Evolutionary conservation across 2,888 invertebrate genomes (phyloP).

Genomic region (Andrena chrysosceles): DNA sequence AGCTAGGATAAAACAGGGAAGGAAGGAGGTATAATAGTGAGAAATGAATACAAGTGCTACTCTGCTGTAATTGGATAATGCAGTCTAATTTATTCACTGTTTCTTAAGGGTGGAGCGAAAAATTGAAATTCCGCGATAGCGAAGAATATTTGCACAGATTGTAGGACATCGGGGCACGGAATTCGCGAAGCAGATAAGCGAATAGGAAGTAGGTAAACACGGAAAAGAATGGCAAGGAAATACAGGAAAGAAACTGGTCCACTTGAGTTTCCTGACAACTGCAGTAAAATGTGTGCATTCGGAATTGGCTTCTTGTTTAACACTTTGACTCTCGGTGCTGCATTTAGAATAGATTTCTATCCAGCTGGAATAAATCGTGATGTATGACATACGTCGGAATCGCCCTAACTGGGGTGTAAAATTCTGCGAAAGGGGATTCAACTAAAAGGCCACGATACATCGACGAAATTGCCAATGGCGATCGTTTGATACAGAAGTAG

Average conservation of each 20-base stretch:
- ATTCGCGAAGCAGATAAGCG: slow-evolving; percentile 1
- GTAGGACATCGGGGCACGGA: not conserved
- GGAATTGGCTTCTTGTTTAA: not conserved
- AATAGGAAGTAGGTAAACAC: slow-evolving; percentile 1
- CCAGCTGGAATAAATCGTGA: not conserved
- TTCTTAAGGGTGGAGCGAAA: too few species aligned
- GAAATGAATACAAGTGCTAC: too few species aligned
- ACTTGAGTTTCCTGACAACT: slow-evolving; percentile 2
- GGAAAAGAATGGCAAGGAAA: slow-evolving; percentile 8
- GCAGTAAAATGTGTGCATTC: not conserved
- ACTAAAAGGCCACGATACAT: not conserved
- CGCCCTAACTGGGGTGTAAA: not conserved
- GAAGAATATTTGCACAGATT: not conserved
- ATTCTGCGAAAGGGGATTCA: not conserved
- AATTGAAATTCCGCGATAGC: not conserved
- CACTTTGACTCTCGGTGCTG: not conserved
- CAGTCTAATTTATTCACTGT: too few species aligned
- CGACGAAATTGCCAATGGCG: slow-evolving; percentile 1
- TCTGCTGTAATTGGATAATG: too few species aligned
- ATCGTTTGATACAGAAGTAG: slow-evolving; percentile 14
- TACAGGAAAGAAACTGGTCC: slow-evolving; percentile 22
- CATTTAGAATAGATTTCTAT: not conserved
- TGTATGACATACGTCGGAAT: not conserved
- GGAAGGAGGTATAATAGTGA: too few species aligned
- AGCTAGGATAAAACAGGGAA: too few species aligned